Evolutionary conservation across 2,113 vertebrate genomes (phyloP), one percentile per base, ranked within the genome.

Genomic region (Nerophis lumbriciformis): DNA sequence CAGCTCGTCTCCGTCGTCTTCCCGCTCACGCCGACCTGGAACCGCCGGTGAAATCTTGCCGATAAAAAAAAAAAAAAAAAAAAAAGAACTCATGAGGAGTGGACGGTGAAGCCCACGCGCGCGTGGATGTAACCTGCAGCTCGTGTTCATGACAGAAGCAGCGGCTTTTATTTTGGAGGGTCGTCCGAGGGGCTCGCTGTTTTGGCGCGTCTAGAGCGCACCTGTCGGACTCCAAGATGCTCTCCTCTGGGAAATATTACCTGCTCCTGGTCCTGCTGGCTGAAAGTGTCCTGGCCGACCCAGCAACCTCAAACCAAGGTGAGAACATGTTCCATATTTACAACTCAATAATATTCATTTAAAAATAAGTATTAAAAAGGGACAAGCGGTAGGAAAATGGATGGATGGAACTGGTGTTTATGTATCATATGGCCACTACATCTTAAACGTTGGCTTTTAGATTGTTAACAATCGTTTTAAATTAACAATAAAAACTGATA

Each of bases 221-320:
- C 73, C 71, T 63, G 66, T 79, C 75, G 55, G 80, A 70, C 70
- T 78, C 77, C 64, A 86, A 68, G 53, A 89, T 89, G 87, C 36
- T 65, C 79, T 86, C 85, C 62, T 48, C 45, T 48, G 78, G 87
- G 64, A 86, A 80, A 82, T 77, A 79, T 65, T 88, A 80, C 52
- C 73, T 90, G 70, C 50, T 89, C 56, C 72, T 90, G 56, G 72
- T 88, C 64, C 66, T 90, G 71, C 76, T 88, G 15, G 12, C 55
- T 39, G 69, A 76, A 82, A 82, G 85, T 80, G 66, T 83, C 66
- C 69, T 86, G 81, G 73, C 85, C 66, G 88, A 91, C 73, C 73
- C 85, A 47, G 84, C 73, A 39, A 80, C 84, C 71, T 73, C 84
- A 9, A 91, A 90, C 79, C 88, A 89, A 84, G 90, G 90, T 92